Base-by-base conservation (phyloP, 1,140 invertebrate species). In the Trichonephila clavipes region DNA sequence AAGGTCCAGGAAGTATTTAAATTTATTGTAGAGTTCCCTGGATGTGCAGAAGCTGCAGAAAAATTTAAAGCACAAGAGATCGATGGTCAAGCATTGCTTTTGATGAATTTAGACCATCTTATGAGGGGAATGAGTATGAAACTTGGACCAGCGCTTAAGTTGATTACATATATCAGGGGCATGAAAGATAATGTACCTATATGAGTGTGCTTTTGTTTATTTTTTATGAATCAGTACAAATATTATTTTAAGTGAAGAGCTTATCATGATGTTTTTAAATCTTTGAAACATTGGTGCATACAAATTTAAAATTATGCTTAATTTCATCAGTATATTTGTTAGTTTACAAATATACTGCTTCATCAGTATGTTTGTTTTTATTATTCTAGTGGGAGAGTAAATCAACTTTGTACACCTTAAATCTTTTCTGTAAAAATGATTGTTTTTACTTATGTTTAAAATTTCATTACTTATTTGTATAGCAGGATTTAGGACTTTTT, bases 21-120 rank as follows among this genome's bases (percentile, higher is more conserved):
- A 66, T 99, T 99, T 95, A 98, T 99, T 94, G 97, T 97, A 88
- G 97, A 97, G 94, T 96, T 99, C 91, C 98, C 97, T 0, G 99
- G 98, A 0, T 99, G 98, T 95, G 97, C 97, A 1, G 98, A 98
- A 95, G 99, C 99, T 95, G 98, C 98, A 0, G 98, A 99, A 95
- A 98, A 99, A 95, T 99, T 99, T 96, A 97, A 97, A 1, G 97
- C 98, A 87, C 98, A 99, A 95, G 98, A 99, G 96, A 99, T 99
- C 94, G 98, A 99, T 95, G 98, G 98, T 0, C 98, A 99, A 95
- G 98, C 98, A 6, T 95, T 99, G 34, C 97, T 99, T 96, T 96
- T 99, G 82, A 97, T 99, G 18, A 98, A 98, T 95, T 98, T 98
- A 93, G 98, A 99, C 95, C 98, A 99, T 96, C 96, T 99, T 14